Base-by-base conservation (phyloP, 2,797 vertebrate genomes). In the Pseudomugil tenellus region DNA sequence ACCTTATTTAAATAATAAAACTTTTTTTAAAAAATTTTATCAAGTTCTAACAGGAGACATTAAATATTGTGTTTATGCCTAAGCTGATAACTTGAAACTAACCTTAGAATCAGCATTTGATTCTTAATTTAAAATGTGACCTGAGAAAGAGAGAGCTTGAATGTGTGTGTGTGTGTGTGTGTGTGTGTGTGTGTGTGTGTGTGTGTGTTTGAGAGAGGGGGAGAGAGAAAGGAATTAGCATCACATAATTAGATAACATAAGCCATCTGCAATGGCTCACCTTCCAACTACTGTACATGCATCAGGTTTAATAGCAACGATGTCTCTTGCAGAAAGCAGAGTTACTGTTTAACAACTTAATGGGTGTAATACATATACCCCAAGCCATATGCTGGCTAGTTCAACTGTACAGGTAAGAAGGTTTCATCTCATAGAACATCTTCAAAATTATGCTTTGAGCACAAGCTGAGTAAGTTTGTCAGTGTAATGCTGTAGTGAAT, bases 311-410 rank as follows among this genome's bases (percentile, higher is more conserved):
- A 87, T 78, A 63, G 76, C 65, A 14, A 19, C 63, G 43, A 77
- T 72, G 74, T 88, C 85, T 86, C 79, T 61, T 23, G 61, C 77
- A 75, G 67, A 79, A 74, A 68, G 72, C 81, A 76, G 80, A 83
- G 76, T 72, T 84, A 77, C 68, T 79, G 76, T 87, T 80, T 74
- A 86, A 88, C 71, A 83, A 84, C 77, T 79, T 86, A 90, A 91
- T 80, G 80, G 86, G 87, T 39, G 72, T 72, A 64, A 83, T 85
- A 90, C 85, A 88, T 89, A 91, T 81, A 70, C 73, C 58, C 31
- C 43, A 58, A 63, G 67, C 55, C 32, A 37, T 41, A 63, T 35
- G 64, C 32, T 78, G 80, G 70, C 83, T 80, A 84, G 87, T 84
- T 79, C 82, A 81, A 84, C 61, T 63, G 52, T 48, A 57, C 58